These are phyloP conservation scores for Glossophaga mutica DNA, from an alignment of 2,797 vertebrate genomes.

Conservation along the genomic window DNA sequence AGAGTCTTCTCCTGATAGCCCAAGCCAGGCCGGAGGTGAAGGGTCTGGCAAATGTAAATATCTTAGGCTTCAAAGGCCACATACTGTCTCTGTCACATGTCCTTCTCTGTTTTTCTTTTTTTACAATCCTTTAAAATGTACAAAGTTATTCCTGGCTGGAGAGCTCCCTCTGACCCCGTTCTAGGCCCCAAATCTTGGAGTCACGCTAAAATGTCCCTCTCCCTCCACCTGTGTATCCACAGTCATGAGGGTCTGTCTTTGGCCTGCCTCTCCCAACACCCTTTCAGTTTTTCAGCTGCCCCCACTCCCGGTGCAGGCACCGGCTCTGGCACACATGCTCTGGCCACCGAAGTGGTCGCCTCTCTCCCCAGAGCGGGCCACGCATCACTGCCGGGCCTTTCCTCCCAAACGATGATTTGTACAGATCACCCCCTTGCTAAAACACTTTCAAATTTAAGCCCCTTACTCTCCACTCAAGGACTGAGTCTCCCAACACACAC, in stretches of 20 bases:
- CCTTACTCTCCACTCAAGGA: not conserved
- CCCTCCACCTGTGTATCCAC: not conserved
- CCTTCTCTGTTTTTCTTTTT: slow-evolving; percentile 2
- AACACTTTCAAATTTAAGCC: not conserved
- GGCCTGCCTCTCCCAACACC: not conserved
- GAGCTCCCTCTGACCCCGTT: not conserved
- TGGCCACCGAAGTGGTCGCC: not conserved
- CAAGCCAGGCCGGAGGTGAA: not conserved
- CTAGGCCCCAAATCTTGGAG: not conserved
- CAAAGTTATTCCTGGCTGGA: not conserved
- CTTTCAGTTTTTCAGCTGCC: not conserved
- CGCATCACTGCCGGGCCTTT: not conserved
- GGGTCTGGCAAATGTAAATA: not conserved
- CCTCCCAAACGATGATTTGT: not conserved
- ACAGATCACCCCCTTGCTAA: not conserved
- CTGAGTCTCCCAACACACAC: not conserved
- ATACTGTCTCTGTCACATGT: not conserved
- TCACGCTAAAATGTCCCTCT: not conserved
- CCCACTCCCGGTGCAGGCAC: not conserved
- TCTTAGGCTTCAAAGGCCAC: not conserved
- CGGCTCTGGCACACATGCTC: not conserved
- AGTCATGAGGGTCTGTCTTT: not conserved
- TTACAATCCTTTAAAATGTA: not conserved
- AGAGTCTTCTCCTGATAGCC: not conserved
- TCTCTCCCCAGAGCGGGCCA: not conserved